Evolutionary conservation across 2,797 vertebrate genomes (phyloP).

Genomic region (Sarcophilus harrisii): DNA sequence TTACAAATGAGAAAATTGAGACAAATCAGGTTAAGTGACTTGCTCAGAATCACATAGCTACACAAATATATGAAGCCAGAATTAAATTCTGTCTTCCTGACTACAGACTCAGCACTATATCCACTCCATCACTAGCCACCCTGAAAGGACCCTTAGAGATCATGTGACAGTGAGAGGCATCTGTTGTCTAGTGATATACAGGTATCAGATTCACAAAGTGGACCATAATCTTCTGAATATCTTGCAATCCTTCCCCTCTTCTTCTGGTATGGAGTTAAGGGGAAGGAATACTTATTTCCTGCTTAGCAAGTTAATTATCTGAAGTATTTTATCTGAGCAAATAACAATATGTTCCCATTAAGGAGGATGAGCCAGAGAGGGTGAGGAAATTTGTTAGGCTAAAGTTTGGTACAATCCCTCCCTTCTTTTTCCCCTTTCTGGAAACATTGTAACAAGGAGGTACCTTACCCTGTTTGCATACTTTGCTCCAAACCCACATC

Average conservation of each 20-base stretch:
- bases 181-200: background rate
- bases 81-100: background rate
- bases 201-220: background rate
- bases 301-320: background rate
- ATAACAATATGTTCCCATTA: background rate
- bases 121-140: background rate
- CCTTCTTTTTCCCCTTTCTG: background rate
- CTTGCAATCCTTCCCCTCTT: background rate
- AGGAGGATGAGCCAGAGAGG: background rate
- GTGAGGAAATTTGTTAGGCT: constrained; percentile 6
- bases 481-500: background rate
- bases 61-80: background rate
- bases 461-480: background rate
- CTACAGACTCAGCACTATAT: background rate
- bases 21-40: background rate
- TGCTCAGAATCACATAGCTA: background rate
- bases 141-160: background rate
- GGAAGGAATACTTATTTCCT: background rate
- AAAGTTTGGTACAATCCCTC: background rate
- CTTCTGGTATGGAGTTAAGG: background rate
- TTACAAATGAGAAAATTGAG: background rate
- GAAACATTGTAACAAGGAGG: constrained; percentile 9
- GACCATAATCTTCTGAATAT: background rate
- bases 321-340: background rate
- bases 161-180: background rate